phyloP scores from a whole-genome alignment of 2,797 vertebrate genomes.

The Geotrypetes seraphini region DNA sequence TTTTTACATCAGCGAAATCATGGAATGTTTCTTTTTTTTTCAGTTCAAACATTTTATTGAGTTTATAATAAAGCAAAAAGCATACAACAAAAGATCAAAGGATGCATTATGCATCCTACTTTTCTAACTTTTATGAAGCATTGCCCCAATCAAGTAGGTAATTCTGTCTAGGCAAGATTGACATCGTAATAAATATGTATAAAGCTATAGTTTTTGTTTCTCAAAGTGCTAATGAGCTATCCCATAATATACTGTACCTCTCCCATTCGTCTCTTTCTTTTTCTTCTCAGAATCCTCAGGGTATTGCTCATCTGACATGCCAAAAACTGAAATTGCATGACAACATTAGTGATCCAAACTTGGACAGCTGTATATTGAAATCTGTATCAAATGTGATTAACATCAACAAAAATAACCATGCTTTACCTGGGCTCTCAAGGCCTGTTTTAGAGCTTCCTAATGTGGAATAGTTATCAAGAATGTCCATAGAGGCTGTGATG shows the following conservation, averaged over 20 bases:
- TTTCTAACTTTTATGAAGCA: too few relatives aligned
- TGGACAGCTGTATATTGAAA: neutral
- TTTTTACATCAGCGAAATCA: too few relatives aligned
- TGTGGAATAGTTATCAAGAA: neutral
- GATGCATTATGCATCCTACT: too few relatives aligned
- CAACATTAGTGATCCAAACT: neutral
- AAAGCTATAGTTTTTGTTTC: too few relatives aligned
- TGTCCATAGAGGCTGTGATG: neutral
- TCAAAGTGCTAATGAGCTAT: too few relatives aligned
- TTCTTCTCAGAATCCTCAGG: slow-evolving; percentile 14
- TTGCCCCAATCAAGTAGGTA: too few relatives aligned
- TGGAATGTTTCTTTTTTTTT: too few relatives aligned
- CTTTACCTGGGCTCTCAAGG: slow-evolving; percentile 53
- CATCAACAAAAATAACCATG: neutral
- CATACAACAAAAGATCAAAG: too few relatives aligned
- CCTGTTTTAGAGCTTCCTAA: slow-evolving; percentile 9
- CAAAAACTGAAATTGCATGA: slow-evolving; percentile 43
- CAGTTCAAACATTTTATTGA: too few relatives aligned
- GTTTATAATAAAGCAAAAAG: too few relatives aligned
- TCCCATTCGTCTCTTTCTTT: neutral
- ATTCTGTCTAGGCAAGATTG: too few relatives aligned
- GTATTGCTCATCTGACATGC: slow-evolving; percentile 50
- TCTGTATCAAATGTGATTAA: neutral
- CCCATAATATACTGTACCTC: slow-evolving; percentile 7
- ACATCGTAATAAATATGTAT: too few relatives aligned